Percentiles rank a stretch among this genome's conserved stretches.
phyloP scores from a whole-genome alignment of 1,140 invertebrate genomes.

The Agrilus planipennis region DNA sequence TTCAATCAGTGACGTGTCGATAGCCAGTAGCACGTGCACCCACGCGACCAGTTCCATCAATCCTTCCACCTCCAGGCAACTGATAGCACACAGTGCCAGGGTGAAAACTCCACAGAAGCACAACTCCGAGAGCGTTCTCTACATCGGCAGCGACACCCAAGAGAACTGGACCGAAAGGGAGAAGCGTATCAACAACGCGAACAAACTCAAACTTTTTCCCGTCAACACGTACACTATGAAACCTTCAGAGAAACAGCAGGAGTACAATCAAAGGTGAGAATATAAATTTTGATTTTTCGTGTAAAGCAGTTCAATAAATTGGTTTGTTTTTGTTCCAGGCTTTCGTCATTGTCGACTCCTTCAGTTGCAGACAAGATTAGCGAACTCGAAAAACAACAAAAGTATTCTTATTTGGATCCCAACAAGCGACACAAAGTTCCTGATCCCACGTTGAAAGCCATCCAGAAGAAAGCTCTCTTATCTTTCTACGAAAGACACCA shows the following conservation, averaged over 20 bases:
- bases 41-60: conserved; percentile 19
- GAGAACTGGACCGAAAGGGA: conserved; percentile 27
- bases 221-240: conserved; percentile 46
- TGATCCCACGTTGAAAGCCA: conserved; percentile 69
- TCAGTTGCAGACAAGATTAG: conserved; percentile 66
- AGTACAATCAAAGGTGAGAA: conserved; percentile 20
- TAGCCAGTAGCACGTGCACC: conserved; percentile 40
- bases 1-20: conserved; percentile 63
- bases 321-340: neutral
- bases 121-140: conserved; percentile 67
- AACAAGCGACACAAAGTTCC: conserved; percentile 63
- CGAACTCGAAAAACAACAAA: conserved; percentile 54
- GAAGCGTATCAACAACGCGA: conserved; percentile 32
- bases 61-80: conserved; percentile 38
- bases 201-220: conserved; percentile 42
- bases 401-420: conserved; percentile 61
- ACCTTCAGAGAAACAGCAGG: conserved; percentile 9
- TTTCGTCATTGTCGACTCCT: conserved; percentile 32
- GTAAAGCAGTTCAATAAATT: too few species aligned
- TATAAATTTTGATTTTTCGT: too few species aligned
- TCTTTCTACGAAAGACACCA: conserved; percentile 72
- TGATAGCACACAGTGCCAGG: conserved; percentile 67
- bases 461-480: conserved; percentile 75
- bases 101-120: conserved; percentile 71
- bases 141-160: conserved; percentile 38